These are phyloP conservation scores for Melanotaenia boesemani DNA, from an alignment of 2,797 vertebrate genomes.

Conservation along the genomic window DNA sequence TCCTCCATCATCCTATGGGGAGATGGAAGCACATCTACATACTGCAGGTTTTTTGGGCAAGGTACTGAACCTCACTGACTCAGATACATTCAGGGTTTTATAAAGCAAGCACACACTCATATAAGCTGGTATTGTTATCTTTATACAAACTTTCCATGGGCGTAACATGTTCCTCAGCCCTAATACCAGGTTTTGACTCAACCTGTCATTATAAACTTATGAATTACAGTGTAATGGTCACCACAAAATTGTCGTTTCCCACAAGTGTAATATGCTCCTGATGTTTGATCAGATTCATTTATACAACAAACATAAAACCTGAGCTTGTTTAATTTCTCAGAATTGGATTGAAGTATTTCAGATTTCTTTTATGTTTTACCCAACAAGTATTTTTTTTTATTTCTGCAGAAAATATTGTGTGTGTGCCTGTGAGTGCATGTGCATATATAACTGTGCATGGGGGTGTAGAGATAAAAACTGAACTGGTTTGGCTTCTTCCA, in stretches of 20 bases:
- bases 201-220: neutral
- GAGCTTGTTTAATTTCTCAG: neutral
- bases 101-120: constrained; percentile 2
- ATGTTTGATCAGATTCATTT: constrained; percentile 2
- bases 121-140: neutral
- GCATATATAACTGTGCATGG: constrained; percentile 46
- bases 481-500: constrained; percentile 76
- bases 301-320: constrained; percentile 12
- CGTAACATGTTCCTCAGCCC: neutral
- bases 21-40: neutral
- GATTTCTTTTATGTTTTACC: neutral
- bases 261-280: neutral
- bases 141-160: neutral
- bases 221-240: neutral
- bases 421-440: neutral
- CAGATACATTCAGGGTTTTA: neutral
- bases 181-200: neutral
- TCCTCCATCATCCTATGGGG: neutral
- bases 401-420: constrained; percentile 12
- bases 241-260: neutral
- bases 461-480: constrained; percentile 57
- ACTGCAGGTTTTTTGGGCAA: neutral
- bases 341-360: constrained; percentile 25
- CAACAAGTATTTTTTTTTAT: neutral
- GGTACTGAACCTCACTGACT: neutral